Percentiles rank a stretch among this genome's conserved stretches.
Conservation (phyloP, 2,113 vertebrate genomes). For the Zapornia atra region DNA sequence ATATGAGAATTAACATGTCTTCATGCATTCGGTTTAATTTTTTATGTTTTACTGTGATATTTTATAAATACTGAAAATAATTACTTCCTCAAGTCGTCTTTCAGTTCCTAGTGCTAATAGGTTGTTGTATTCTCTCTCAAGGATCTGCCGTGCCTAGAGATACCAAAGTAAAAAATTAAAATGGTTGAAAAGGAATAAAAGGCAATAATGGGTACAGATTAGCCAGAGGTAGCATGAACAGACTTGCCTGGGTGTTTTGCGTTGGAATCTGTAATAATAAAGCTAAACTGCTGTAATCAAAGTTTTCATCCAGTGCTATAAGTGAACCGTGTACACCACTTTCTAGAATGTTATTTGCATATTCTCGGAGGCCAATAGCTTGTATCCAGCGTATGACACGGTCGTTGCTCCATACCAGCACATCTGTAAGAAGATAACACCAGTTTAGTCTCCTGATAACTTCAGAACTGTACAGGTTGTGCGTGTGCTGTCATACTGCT, state of each 20-base stretch:
- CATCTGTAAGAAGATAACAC: constrained; percentile 79
- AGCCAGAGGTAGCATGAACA: background rate
- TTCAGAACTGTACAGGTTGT: background rate
- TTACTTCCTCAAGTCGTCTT: constrained; percentile 95
- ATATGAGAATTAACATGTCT: background rate
- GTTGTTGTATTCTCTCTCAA: constrained; percentile 99
- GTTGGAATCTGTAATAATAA: constrained; percentile 96
- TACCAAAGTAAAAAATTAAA: constrained; percentile 66
- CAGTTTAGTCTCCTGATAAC: background rate
- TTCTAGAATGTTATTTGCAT: constrained; percentile 94
- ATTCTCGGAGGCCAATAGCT: constrained; percentile 95
- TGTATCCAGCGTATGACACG: constrained; percentile 97
- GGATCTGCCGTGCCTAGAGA: constrained; percentile 95
- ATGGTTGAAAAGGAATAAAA: background rate
- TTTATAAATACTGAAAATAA: constrained; percentile 53
- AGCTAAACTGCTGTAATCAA: constrained; percentile 97
- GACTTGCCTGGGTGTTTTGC: constrained; percentile 92
- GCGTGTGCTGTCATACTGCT: background rate
- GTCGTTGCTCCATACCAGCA: constrained; percentile 97
- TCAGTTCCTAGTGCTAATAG: constrained; percentile 97
- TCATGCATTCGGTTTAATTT: constrained; percentile 11
- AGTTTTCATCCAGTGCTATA: constrained; percentile 95
- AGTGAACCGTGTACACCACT: constrained; percentile 97
- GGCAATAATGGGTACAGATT: background rate
- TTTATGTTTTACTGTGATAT: background rate